Evolutionary conservation across 2,888 invertebrate genomes (phyloP).

Genomic region (Dioctria rufipes): DNA sequence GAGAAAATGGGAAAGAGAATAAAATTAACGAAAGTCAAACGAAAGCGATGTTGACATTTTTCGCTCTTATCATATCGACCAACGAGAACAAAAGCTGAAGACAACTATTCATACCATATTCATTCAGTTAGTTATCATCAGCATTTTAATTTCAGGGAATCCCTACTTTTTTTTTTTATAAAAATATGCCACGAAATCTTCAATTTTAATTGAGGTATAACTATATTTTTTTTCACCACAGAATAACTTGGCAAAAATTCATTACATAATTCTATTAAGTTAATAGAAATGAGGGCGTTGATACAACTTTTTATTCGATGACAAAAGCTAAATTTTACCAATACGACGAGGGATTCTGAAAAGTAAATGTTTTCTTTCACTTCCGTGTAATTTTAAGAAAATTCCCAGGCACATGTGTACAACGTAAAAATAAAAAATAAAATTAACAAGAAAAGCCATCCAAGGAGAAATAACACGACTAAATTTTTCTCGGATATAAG

Average conservation of each 20-base stretch:
- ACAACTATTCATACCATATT: neutral
- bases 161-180: too few species aligned
- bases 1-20: constrained; percentile 2
- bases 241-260: neutral
- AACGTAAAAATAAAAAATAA: neutral
- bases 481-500: neutral
- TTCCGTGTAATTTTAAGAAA: neutral
- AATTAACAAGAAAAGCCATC: constrained; percentile 12
- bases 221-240: neutral
- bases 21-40: constrained; percentile 45
- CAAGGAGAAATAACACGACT: constrained; percentile 19
- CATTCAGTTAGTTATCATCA: neutral
- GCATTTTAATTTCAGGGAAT: too few species aligned
- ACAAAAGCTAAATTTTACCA: neutral
- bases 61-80: constrained; percentile 18
- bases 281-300: neutral
- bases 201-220: neutral
- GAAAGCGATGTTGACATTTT: constrained; percentile 56
- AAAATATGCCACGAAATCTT: neutral
- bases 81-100: too few species aligned
- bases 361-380: neutral
- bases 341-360: neutral
- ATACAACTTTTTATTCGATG: neutral
- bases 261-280: neutral
- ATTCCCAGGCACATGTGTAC: neutral